Evolutionary conservation across 2,888 invertebrate genomes (phyloP), one percentile per base, ranked within the genome.

Genomic region (Gastrophysa polygoni): DNA sequence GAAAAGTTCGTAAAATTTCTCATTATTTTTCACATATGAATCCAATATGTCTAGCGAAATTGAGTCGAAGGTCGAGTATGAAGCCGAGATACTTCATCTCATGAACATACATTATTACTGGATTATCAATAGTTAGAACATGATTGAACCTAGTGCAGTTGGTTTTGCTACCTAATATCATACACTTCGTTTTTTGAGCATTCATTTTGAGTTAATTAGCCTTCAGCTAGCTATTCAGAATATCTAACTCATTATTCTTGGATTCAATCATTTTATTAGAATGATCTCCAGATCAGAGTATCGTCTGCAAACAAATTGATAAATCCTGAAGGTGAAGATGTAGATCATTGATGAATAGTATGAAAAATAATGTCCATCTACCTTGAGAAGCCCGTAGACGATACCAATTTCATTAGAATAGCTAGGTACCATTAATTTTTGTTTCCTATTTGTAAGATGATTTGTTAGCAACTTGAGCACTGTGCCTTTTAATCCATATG

Each of bases 191-290:
- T 24, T 16, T 38, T 38, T 38, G 38, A 16, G 38, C 38, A 11
- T 38, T 38, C 16, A 38, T 38, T 38, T 38, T 16, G 10, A 3
- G 38, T 38, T 38, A 6, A 38, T 5, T 38, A 2, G 38, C 38
- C 38, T 11, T 16, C 5, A 38, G 38, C 38, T 11, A 38, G 10
- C 38, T 38, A 38, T 38, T 38, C 44, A 44, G 11, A 17, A 44
- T 44, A 44, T 44, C 44, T 44, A 18, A 44, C 44, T 44, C 44
- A 16, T 44, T 44, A 44, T 44, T 44, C 44, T 16, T 44, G 17
- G 17, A 44, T 17, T 44, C 16, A 18, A 44, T 16, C 44, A 16
- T 14, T 7, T 43, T 43, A 5, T 16, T 14, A 43, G 4, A 43
- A 16, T 43, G 4, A 7, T 16, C 11, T 11, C 43, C 43, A 44